Base-by-base conservation (phyloP, 2,113 vertebrate genomes). In the Meles meles region DNA sequence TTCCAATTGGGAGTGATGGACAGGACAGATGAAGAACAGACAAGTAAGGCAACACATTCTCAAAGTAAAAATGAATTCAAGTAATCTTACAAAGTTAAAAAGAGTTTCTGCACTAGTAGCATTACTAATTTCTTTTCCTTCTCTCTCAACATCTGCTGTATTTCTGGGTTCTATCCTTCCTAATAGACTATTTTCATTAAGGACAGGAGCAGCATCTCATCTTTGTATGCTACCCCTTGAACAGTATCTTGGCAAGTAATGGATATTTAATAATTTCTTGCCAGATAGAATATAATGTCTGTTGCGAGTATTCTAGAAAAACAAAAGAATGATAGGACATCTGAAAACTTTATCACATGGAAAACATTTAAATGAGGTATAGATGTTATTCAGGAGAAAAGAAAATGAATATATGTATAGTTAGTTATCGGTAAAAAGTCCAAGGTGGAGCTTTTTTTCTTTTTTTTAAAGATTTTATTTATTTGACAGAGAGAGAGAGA, bases 51-150 rank as follows among this genome's bases (percentile, higher is more conserved):
- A 72, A 39, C 76, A 81, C 5, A 80, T 81, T 92, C 65, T 77
- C 44, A 95, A 93, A 95, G 93, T 86, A 90, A 90, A 95, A 85
- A 94, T 55, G 42, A 94, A 93, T 47, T 55, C 57, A 71, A 80
- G 47, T 20, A 89, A 84, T 74, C 77, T 57, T 27, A 94, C 34
- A 27, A 79, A 89, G 31, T 80, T 72, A 92, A 69, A 83, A 84
- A 84, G 18, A 95, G 57, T 10, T 77, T 92, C 37, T 72, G 37
- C 34, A 88, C 63, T 80, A 79, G 25, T 61, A 92, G 63, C 27
- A 80, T 12, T 23, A 74, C 13, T 2, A 11, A 52, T 49, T 90
- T 71, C n/a, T 84, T 31, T 20, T n/a, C n/a, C 49, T 7, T 23
- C 42, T 42, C 13, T 88, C 69, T 94, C 76, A 96, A 55, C 34